Base-by-base conservation (phyloP, 1,140 invertebrate species). In the Drosophila orena region DNA sequence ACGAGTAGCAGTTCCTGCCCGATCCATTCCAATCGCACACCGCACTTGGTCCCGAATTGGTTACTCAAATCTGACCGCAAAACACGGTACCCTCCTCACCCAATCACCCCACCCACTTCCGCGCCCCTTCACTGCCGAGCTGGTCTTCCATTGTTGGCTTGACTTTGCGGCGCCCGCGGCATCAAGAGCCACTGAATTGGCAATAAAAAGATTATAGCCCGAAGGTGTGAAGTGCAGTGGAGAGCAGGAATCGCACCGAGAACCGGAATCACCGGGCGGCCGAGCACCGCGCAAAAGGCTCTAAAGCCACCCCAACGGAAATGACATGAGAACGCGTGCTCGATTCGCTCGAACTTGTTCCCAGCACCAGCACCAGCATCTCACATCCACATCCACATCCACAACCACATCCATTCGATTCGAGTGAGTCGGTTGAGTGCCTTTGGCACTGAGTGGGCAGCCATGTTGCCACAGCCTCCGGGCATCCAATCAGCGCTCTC, bases 191-290 rank as follows among this genome's bases (percentile, higher is more conserved):
- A 91, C 78, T 91, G 71, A 91, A 91, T 80, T 85, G 83, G 83
- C 81, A 91, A 91, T 91, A 91, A 91, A 91, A 89, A 91, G 80
- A 91, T 91, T 91, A 89, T 86, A 77, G 89, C 89, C 84, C 71
- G 83, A 91, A 91, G 89, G 89, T 89, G 89, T 85, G 79, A 90
- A 90, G 79, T 83, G 72, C 79, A 74, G 60, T 74, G 60, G 50
- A 71, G 83, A 38, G 34, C 12, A 46, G 46, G 34, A 38, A 69
- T 44, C 42, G 27, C 43, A 43, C 11, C 52, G n/a, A 30, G 20
- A 30, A 10, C 34, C 40, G 11, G 38, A 56, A 14, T 42, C 27
- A n/a, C 14, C 49, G 38, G 37, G 2, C 22, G 3, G 22, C 38
- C 52, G 46, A 24, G 27, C 42, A 47, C 34, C 8, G 24, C 46